Evolutionary conservation across 2,797 vertebrate species (phyloP).

Genomic region (Acanthurus lineatus): DNA sequence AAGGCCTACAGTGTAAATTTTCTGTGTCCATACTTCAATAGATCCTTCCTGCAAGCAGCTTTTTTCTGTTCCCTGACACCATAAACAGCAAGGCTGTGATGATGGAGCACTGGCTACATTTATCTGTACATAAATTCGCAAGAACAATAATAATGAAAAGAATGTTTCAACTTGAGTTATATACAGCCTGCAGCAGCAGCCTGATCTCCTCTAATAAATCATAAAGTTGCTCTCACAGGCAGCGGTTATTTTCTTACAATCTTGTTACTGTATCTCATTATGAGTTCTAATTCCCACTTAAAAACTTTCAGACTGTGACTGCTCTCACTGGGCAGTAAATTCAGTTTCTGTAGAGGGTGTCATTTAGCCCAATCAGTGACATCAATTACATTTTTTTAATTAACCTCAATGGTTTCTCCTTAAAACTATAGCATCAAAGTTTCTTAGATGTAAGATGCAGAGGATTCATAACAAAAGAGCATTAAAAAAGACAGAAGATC

Average conservation of each 20-base stretch:
- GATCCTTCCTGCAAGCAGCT: not conserved
- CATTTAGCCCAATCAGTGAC: conserved; percentile 42
- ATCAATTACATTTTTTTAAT: conserved; percentile 54
- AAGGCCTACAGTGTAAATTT: not conserved
- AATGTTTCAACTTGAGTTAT: conserved; percentile 5
- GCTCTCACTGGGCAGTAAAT: conserved; percentile 25
- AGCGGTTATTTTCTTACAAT: conserved; percentile 8
- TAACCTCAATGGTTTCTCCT: conserved; percentile 30
- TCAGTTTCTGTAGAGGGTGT: conserved; percentile 23
- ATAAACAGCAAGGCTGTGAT: not conserved
- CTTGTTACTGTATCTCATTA: conserved; percentile 16
- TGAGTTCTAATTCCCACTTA: conserved; percentile 11
- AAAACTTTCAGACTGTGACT: conserved; percentile 12
- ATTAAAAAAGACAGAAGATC: not conserved
- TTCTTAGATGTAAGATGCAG: not conserved
- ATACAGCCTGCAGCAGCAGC: not conserved
- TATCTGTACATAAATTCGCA: not conserved
- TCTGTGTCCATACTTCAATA: not conserved
- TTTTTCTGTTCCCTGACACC: not conserved
- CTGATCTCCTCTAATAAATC: conserved; percentile 6
- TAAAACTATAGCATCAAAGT: conserved; percentile 34
- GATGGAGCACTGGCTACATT: not conserved
- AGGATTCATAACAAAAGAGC: not conserved
- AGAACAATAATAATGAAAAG: not conserved
- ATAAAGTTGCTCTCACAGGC: conserved; percentile 5